Percentiles rank a stretch among this genome's conserved stretches.
phyloP scores from a whole-genome alignment of 2,888 invertebrate genomes.

The Frankliniella fusca region DNA sequence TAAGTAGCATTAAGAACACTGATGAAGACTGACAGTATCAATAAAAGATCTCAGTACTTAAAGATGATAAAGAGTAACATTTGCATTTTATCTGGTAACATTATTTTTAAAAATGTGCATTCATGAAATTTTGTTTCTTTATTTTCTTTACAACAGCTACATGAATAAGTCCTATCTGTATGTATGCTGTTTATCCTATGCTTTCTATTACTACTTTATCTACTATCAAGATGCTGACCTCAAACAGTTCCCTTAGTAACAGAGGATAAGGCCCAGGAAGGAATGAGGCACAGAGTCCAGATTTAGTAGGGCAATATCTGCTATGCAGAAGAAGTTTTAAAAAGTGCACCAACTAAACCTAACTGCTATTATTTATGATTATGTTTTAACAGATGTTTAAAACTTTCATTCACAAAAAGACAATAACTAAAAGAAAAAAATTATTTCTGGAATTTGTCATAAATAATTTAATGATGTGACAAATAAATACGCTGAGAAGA shows the following conservation, averaged over 20 bases:
- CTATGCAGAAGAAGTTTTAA: background rate
- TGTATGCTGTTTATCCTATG: background rate
- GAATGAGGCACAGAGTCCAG: background rate
- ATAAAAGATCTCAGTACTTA: background rate
- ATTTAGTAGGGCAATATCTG: background rate
- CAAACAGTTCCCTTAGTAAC: background rate
- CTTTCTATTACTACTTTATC: background rate
- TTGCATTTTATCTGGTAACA: background rate
- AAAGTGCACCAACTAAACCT: background rate
- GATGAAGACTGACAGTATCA: background rate
- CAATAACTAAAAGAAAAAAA: background rate
- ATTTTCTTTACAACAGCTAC: background rate
- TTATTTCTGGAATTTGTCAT: background rate
- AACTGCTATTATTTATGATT: background rate
- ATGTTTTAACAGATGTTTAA: background rate
- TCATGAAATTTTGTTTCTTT: background rate
- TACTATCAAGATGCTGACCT: background rate
- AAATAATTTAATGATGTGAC: background rate
- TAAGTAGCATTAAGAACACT: background rate
- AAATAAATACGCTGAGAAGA: background rate
- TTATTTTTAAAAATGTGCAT: background rate
- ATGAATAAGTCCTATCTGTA: background rate
- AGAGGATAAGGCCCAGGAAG: background rate
- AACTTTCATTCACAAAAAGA: background rate
- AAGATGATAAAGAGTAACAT: background rate